Conservation (phyloP, 2,113 vertebrate genomes). For the Anoura caudifer region DNA sequence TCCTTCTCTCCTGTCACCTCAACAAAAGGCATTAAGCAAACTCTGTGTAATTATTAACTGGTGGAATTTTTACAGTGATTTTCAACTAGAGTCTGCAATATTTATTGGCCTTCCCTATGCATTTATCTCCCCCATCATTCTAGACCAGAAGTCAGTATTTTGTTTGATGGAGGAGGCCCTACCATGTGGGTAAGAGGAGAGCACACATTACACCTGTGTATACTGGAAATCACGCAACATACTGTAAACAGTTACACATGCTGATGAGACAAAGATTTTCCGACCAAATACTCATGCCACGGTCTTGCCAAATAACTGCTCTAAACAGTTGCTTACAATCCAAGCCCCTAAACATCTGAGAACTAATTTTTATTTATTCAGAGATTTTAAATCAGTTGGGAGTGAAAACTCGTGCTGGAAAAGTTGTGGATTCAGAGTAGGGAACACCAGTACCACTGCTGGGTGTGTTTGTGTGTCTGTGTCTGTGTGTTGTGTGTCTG, state of each 20-base stretch:
- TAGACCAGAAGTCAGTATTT: conserved; percentile 13
- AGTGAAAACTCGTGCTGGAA: neutral
- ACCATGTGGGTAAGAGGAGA: neutral
- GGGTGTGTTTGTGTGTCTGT: neutral
- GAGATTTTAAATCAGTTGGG: neutral
- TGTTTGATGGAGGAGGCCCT: conserved; percentile 17
- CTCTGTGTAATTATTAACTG: conserved; percentile 67
- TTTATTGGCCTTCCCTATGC: neutral
- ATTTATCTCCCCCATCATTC: neutral
- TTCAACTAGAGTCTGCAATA: conserved; percentile 42
- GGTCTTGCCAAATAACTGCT: neutral
- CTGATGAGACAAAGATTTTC: neutral
- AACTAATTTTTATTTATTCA: conserved; percentile 12
- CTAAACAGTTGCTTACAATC: neutral
- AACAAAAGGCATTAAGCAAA: conserved; percentile 72
- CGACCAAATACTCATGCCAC: neutral
- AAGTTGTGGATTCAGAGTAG: neutral
- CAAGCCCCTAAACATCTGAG: neutral
- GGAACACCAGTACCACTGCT: too few relatives aligned
- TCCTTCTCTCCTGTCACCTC: conserved; percentile 72
- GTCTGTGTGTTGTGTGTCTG: neutral
- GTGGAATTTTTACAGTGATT: conserved; percentile 67
- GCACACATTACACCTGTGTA: neutral
- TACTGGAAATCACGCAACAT: neutral
- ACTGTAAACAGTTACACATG: neutral